phyloP scores from a whole-genome alignment of 1,140 invertebrate species.

The Contarinia nasturtii region DNA sequence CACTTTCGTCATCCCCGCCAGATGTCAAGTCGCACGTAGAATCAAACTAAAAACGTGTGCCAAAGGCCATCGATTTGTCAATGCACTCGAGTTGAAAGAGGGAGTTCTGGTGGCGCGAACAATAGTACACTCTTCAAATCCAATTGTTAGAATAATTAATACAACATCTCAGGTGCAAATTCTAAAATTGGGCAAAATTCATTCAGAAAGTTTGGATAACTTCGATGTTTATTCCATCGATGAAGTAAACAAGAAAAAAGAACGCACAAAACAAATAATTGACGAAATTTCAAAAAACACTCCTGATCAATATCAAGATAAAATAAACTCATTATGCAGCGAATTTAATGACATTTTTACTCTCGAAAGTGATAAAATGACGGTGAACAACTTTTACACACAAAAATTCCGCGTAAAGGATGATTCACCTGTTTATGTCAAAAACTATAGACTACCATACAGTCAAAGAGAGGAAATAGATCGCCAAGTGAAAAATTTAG shows the following conservation, averaged over 20 bases:
- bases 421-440: slow-evolving; percentile 3
- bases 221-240: background rate
- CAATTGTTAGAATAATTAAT: background rate
- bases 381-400: slow-evolving; percentile 5
- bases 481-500: slow-evolving; percentile 8
- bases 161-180: background rate
- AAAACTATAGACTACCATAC: slow-evolving; percentile 6
- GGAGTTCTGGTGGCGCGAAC: background rate
- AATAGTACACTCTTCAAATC: background rate
- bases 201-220: no score
- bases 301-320: background rate
- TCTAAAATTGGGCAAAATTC: background rate
- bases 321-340: background rate
- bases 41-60: background rate
- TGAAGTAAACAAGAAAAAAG: background rate
- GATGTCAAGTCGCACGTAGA: background rate
- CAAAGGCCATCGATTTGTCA: background rate
- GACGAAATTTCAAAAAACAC: no score
- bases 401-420: slow-evolving; percentile 1
- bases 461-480: slow-evolving; percentile 10
- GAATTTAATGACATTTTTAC: background rate
- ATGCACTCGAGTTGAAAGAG: background rate
- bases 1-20: background rate
- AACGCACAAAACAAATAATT: no score
- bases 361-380: background rate